Conservation (phyloP, 1,140 invertebrate species). For the Apis mellifera region Amel_HAv3.1 CM009932.2:14623501-14624000, state of each 20-base stretch:
- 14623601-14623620: neutral
- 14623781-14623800: neutral
- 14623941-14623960: no score
- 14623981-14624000: neutral
- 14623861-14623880: no score
- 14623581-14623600: neutral
- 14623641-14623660: neutral
- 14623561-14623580: constrained; percentile 1
- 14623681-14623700: neutral
- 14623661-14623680: constrained; percentile 9
- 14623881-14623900: neutral
- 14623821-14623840: neutral
- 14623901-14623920: constrained; percentile 11
- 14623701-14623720: constrained; percentile 14
- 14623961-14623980: constrained; percentile 25
- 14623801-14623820: neutral
- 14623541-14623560: neutral
- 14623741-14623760: constrained; percentile 47
- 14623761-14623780: neutral
- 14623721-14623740: constrained; percentile 28
- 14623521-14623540: neutral
- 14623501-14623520: no score
- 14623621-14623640: neutral
- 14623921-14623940: no score
- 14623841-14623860: constrained; percentile 18